Base-by-base conservation (phyloP, 2,797 vertebrate genomes). In the Aplochiton taeniatus region DNA sequence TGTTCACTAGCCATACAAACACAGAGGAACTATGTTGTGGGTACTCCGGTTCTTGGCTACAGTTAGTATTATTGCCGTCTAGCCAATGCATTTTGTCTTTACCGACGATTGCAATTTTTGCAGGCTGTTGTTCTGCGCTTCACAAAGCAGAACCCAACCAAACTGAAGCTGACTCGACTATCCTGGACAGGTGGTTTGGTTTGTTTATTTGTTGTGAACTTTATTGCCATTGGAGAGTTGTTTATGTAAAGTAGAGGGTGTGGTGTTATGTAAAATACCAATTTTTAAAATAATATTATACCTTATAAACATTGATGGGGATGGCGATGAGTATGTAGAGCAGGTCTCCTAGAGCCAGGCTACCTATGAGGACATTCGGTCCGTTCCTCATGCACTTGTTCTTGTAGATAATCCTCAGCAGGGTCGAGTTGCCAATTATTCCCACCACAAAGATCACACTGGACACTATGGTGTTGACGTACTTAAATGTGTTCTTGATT, bases 301-400 rank as follows among this genome's bases (percentile, higher is more conserved):
- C 91, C 89, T 91, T 92, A 54, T 78, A 92, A n/a, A 95, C 90
- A 0, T 95, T 95, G 87, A 96, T 82, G 56, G 95, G 95, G 78
- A 96, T 93, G 45, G 93, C 91, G 9, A 95, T 95, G 81, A 95
- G 88, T 50, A 96, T 95, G 75, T 95, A 96, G 53, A 96, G 92
- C 3, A 96, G 92, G 79, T 96, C 95, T 2, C 95, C 95, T 0
- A 96, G 89, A 0, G 94, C 95, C 83, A 96, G 81, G 83, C 94
- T 95, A 58, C 94, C 95, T 0, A 96, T 96, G 63, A 96, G 92
- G 10, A 95, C 93, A 0, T 96, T 96, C 3, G 95, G 95, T 11
- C 95, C 94, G 0, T 95, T 96, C 80, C 95, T 93, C 95, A 96
- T 96, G 68, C 95, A 95, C 83, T 96, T 96, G 87, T 96, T 96